Evolutionary conservation across 2,113 vertebrate species (phyloP), one percentile per base, ranked within the genome.

Genomic region (Zapus hudsonius): DNA sequence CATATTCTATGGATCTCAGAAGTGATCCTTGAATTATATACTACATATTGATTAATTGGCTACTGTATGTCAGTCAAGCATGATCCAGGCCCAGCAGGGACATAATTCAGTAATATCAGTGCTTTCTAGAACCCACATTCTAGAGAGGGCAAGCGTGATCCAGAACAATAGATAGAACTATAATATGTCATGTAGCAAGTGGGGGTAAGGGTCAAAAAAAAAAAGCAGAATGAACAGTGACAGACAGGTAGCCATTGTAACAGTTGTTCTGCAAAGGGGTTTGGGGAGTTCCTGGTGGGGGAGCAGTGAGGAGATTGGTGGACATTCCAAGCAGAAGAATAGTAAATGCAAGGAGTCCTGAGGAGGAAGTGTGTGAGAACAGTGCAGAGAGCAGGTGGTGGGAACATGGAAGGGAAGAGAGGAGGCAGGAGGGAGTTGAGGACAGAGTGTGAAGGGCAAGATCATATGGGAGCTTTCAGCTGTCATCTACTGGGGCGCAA

Each of bases 401-500:
- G 73, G 36, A 59, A 73, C 12, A 11, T 31, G 9, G 61, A 38
- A n/a, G 61, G 38, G 66, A 27, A n/a, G 2, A 57, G 73, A 19
- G 11, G 42, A 12, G 47, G 40, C 1, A 4, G 23, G 29, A 13
- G 4, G 11, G 63, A 63, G 31, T 36, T 20, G 17, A 29, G 5
- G 40, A 15, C 6, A 29, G 67, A 73, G 23, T 8, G 42, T 38
- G 4, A 12, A 15, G 69, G 36, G 16, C 0, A 0, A 55, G 47
- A 11, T 33, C n/a, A 13, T 25, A 2, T 0, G 1, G 57, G 23
- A 5, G 16, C 42, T 36, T 38, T 31, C 79, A 31, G 5, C 15
- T 11, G 9, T 40, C 25, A 0, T 52, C 63, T 15, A 1, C 29
- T 0, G 12, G 5, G 72, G 79, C 27, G 16, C 64, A 3, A 38